Conservation (phyloP, 2,888 invertebrate species). For the Tetropium fuscum region DNA sequence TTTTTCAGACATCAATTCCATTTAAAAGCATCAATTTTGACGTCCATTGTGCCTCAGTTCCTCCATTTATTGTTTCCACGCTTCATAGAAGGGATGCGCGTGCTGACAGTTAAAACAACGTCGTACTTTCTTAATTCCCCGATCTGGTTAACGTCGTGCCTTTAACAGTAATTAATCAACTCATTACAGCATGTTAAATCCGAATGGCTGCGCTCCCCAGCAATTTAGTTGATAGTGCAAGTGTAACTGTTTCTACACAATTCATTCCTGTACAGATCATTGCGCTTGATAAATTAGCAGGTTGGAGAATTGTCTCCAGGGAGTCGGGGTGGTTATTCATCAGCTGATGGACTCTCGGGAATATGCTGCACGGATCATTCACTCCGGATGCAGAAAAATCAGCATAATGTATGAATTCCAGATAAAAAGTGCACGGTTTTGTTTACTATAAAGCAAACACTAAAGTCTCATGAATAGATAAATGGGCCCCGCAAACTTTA, state of each 20-base stretch:
- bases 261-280: conserved; percentile 52
- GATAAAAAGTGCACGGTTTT: conserved; percentile 28
- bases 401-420: conserved; percentile 18
- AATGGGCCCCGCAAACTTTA: conserved; percentile 37
- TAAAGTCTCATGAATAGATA: conserved; percentile 46
- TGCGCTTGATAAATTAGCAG: conserved; percentile 55
- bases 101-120: too few species aligned
- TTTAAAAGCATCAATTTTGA: too few species aligned
- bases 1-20: too few species aligned
- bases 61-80: too few species aligned
- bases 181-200: conserved; percentile 13
- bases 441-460: conserved; percentile 18
- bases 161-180: conserved; percentile 19
- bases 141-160: too few species aligned
- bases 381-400: conserved; percentile 23
- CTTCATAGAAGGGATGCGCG: too few species aligned
- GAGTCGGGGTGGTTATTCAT: conserved; percentile 47
- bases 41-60: too few species aligned
- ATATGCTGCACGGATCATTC: conserved; percentile 49
- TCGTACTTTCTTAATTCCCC: too few species aligned
- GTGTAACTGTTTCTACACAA: conserved; percentile 38
- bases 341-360: conserved; percentile 55
- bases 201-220: conserved; percentile 7
- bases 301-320: conserved; percentile 45
- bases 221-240: conserved; percentile 15